A percentile compares a stretch with the other conserved stretches of the same genome.
These are phyloP conservation scores for Pterostichus niger DNA, from an alignment of 2,888 invertebrate genomes.

Conservation along the genomic window DNA sequence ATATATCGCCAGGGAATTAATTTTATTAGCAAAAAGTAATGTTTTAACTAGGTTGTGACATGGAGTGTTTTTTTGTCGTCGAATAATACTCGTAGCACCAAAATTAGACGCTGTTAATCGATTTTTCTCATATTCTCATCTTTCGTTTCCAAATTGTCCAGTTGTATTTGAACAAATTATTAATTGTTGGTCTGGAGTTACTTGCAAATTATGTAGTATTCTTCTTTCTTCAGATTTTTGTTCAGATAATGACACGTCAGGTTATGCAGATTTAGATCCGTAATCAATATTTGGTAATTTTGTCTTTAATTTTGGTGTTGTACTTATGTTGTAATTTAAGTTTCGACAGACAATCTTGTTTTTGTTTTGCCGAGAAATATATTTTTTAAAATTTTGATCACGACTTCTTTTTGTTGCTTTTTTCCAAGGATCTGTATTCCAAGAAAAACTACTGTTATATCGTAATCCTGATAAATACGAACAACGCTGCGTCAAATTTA, in stretches of 20 bases:
- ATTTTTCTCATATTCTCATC: constrained; percentile 49
- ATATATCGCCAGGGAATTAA: constrained; percentile 17
- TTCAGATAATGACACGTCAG: constrained; percentile 2
- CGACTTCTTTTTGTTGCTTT: constrained; percentile 22
- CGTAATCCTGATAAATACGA: constrained; percentile 67
- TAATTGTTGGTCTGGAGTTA: constrained; percentile 7
- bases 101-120: constrained; percentile 66
- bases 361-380: constrained; percentile 7
- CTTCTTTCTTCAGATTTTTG: constrained; percentile 4
- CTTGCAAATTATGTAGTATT: constrained; percentile 18
- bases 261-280: constrained; percentile 3
- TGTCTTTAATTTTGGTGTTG: not conserved
- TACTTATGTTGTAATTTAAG: not conserved
- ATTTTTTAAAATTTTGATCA: constrained; percentile 56
- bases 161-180: constrained; percentile 51
- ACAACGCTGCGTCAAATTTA: constrained; percentile 68
- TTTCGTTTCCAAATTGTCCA: constrained; percentile 66
- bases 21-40: not conserved
- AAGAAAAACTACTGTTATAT: constrained; percentile 64
- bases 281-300: constrained; percentile 19
- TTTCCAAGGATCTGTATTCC: constrained; percentile 67
- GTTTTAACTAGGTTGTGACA: constrained; percentile 59
- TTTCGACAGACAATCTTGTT: not conserved
- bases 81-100: constrained; percentile 63
- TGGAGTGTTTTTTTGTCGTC: constrained; percentile 45